phyloP scores from a whole-genome alignment of 1,140 invertebrate species.

The Paraescarpia echinospica region DNA sequence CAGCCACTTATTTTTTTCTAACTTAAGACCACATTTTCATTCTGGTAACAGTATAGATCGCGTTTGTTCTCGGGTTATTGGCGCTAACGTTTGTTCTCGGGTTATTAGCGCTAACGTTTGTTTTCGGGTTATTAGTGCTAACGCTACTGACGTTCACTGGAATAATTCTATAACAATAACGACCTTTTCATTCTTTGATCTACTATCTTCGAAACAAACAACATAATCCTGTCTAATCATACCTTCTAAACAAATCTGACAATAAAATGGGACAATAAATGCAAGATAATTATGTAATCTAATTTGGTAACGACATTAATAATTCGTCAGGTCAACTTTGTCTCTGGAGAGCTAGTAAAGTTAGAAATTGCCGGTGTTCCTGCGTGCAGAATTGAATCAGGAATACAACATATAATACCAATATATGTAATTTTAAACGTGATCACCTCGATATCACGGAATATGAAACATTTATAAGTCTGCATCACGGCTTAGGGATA shows the following conservation, averaged over 20 bases:
- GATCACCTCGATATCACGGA: too few species aligned
- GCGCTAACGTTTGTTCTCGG: not conserved
- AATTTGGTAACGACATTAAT: not conserved
- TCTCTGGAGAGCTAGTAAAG: not conserved
- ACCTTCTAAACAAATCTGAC: not conserved
- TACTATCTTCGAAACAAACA: not conserved
- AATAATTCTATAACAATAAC: too few species aligned
- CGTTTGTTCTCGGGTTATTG: not conserved
- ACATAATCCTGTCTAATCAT: not conserved
- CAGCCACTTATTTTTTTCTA: not conserved
- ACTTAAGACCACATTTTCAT: not conserved
- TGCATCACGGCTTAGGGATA: too few species aligned
- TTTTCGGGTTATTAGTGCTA: not conserved
- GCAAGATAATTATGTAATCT: not conserved
- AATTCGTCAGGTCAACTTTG: not conserved
- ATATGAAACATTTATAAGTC: too few species aligned
- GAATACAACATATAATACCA: not conserved
- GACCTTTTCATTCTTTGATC: not conserved
- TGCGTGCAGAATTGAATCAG: not conserved
- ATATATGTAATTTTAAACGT: too few species aligned
- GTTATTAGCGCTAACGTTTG: not conserved
- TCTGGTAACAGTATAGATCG: not conserved
- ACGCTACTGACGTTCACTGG: not conserved
- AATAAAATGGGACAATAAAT: not conserved
- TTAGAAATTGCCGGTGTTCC: not conserved